Base-by-base conservation (phyloP, 2,113 vertebrate species). In the Dicentrarchus labrax region DNA sequence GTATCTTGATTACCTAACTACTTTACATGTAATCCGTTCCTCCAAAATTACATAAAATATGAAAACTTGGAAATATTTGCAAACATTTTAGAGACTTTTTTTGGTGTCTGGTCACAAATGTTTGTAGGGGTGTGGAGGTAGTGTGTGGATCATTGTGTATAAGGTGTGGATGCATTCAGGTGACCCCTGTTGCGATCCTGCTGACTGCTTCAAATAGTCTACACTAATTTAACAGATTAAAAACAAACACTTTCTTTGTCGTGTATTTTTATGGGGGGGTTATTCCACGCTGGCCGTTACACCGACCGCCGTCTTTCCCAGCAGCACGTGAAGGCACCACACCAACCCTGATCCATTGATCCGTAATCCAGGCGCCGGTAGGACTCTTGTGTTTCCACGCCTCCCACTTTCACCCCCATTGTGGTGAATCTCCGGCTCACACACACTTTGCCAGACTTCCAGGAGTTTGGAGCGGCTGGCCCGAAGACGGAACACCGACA, bases 381-480 rank as follows among this genome's bases (percentile, higher is more conserved):
- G 93, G 94, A 88, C 90, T 92, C 93, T 21, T 7, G 83, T 11
- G 68, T 90, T 93, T 90, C 88, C 91, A 90, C 95, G 92, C 91
- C 94, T 91, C 89, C 92, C 61, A 84, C 94, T 94, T 91, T 93
- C 92, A 88, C 91, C 93, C 88, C 94, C 91, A 94, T 95, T 95
- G 96, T 95, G 95, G 94, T 89, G 92, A 92, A 87, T 91, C 95
- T 95, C 87, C 82, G 89, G 88, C 91, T 92, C 83, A 76, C 87
- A 88, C 93, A 83, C 91, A 89, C 92, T 92, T 91, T 84, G 88
- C 93, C 65, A 90, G 88, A 93, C 95, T 94, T 93, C 82, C 88
- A 86, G 89, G 94, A 95, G 92, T 95, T 92, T 30, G 76, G 74
- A 81, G 75, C 74, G 74, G 72, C 77, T 82, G n/a, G 76, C 30